Base-by-base conservation (phyloP, 2,888 invertebrate species). In the Lacanobia oleracea region DNA sequence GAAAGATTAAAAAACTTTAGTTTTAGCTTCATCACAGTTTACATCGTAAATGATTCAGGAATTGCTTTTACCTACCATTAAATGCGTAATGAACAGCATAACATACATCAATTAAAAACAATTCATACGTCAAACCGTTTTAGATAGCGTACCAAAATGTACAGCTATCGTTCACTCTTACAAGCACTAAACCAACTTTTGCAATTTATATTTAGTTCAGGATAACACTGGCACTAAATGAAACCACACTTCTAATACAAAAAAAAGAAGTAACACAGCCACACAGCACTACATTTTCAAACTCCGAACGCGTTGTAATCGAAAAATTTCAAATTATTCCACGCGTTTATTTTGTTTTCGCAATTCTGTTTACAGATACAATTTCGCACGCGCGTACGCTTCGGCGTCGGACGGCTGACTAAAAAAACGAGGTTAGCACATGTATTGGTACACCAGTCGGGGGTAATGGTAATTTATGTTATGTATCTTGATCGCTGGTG, bases 341-440 rank as follows among this genome's bases (percentile, higher is more conserved):
- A 50, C 50, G 65, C 54, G 50, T 72, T 72, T 69, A 51, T 79
- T 74, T 71, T 67, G 56, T 75, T 83, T 59, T 62, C 54, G 60
- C 37, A 73, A 82, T 61, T 50, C 23, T 69, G 56, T 82, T 82
- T 69, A 63, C 57, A 27, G 53, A 60, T 43, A 53, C 69, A 12
- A 33, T 45, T 27, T 33, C 18, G 33, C 54, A 53, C 82, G 84
- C 68, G 82, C 73, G 66, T 23, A 57, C 81, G 51, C 33, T 18
- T 4, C 21, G 57, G 65, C 57, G 81, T 68, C 81, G 18, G 61
- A 21, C 63, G 71, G 27, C 68, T 60, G 23, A 82, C 82, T 82
- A 80, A 82, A 68, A 64, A 80, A 80, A 59, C 37, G 23, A 82
- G 81, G 79, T 81, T 82, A 67, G 40, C 21, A 60, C 45, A 57